Conservation (phyloP, 1,140 invertebrate species). For the Watersipora subatra region DNA sequence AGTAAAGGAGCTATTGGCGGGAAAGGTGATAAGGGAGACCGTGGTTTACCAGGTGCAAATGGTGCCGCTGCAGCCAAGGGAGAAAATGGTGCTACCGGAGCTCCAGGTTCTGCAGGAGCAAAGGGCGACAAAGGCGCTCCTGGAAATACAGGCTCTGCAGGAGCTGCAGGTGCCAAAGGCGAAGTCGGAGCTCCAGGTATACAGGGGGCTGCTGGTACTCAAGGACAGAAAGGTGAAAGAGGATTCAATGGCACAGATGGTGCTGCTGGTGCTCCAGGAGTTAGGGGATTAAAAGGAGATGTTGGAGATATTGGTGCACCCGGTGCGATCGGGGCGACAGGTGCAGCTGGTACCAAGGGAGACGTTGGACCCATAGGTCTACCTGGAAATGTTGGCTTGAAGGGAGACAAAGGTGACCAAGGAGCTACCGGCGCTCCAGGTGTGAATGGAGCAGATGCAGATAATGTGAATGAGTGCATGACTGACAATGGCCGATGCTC, state of each 20-base stretch:
- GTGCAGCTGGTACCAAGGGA: background rate
- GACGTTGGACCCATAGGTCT: background rate
- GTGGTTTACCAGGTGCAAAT: background rate
- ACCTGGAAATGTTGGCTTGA: background rate
- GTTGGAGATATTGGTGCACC: conserved; percentile 7
- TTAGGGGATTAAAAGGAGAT: conserved; percentile 5
- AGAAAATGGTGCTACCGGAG: conserved; percentile 2
- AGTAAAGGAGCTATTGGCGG: background rate
- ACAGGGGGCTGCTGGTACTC: conserved; percentile 6
- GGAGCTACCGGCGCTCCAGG: background rate
- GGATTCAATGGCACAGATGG: conserved; percentile 9
- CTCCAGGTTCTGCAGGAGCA: conserved; percentile 3
- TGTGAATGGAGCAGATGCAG: background rate
- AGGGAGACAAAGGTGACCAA: background rate
- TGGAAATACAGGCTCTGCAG: conserved; percentile 9
- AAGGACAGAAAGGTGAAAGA: conserved; percentile 3
- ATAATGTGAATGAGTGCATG: conserved; percentile 5
- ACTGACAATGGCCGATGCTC: conserved; percentile 50
- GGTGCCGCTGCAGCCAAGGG: conserved; percentile 4
- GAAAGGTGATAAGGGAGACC: background rate
- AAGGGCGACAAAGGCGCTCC: conserved; percentile 2
- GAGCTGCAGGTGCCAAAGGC: background rate
- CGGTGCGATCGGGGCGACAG: conserved; percentile 8
- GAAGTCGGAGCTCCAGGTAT: background rate
- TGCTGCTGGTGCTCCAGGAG: background rate